Percentiles rank a stretch among this genome's conserved stretches.
Evolutionary conservation across 1,140 invertebrate genomes (phyloP).

Genomic region (Drosophila aff.): DNA sequence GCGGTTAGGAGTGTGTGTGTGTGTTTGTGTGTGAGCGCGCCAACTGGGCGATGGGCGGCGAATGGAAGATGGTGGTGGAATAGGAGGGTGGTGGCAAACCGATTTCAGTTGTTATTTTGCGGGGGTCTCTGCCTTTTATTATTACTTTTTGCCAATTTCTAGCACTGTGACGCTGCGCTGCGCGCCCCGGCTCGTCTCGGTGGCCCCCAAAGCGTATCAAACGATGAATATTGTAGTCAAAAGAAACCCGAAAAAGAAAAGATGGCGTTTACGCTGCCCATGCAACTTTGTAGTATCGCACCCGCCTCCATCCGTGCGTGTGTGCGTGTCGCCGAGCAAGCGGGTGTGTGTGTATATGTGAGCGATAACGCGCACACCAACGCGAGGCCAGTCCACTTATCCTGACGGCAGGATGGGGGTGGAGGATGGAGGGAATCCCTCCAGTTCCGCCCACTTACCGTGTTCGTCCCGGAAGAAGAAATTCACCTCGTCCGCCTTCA

Average conservation of each 20-base stretch:
- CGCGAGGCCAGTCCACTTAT: conserved; percentile 8
- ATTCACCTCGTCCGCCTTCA: conserved; percentile 76
- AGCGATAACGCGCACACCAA: conserved; percentile 17
- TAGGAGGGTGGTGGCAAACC: conserved; percentile 40
- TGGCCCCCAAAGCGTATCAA: conserved; percentile 62
- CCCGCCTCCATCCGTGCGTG: conserved; percentile 27
- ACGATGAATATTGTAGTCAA: conserved; percentile 78
- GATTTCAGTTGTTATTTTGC: conserved; percentile 63
- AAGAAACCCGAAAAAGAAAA: conserved; percentile 79
- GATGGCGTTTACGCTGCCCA: conserved; percentile 77
- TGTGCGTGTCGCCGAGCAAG: conserved; percentile 5
- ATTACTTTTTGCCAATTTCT: conserved; percentile 55
- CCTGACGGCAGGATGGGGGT: conserved; percentile 7
- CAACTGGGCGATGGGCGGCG: conserved; percentile 60
- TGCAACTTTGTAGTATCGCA: conserved; percentile 70
- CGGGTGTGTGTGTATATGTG: conserved; percentile 12
- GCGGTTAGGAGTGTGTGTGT: conserved; percentile 21
- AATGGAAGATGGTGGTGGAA: conserved; percentile 26
- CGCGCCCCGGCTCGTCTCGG: conserved; percentile 19
- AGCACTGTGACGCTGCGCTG: conserved; percentile 15
- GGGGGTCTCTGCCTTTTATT: conserved; percentile 52
- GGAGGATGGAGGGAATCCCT: neutral
- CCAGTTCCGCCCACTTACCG: conserved; percentile 64
- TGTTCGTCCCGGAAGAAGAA: conserved; percentile 80
- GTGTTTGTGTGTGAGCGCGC: conserved; percentile 52